Evolutionary conservation across 2,888 invertebrate genomes (phyloP).

Genomic region (Pristionchus arcanus): DNA sequence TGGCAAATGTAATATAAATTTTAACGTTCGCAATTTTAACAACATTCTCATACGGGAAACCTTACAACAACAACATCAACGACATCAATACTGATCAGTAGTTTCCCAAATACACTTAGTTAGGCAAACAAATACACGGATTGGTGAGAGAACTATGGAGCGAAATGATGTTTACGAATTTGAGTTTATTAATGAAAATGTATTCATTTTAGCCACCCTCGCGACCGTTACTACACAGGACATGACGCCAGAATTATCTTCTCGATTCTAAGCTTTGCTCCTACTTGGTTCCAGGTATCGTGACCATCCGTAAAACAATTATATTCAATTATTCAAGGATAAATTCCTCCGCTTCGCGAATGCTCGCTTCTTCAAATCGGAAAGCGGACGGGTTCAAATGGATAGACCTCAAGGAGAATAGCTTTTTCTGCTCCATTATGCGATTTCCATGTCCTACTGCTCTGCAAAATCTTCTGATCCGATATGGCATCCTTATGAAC

Average conservation of each 20-base stretch:
- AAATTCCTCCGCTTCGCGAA: background rate
- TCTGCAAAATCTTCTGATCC: no score
- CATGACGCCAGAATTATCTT: background rate
- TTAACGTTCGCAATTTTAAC: background rate
- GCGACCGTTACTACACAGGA: slow-evolving; percentile 34
- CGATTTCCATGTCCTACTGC: no score
- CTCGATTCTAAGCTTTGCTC: background rate
- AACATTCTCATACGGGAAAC: background rate
- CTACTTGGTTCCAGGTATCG: slow-evolving; percentile 39
- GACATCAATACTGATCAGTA: background rate
- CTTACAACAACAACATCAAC: background rate
- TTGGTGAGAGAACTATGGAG: background rate
- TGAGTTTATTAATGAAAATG: background rate
- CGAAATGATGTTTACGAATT: background rate
- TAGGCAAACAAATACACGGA: background rate
- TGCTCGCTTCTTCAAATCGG: background rate
- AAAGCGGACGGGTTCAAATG: background rate
- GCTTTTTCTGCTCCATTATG: no score
- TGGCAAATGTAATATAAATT: background rate
- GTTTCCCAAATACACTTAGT: background rate
- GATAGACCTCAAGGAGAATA: no score
- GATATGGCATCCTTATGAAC: no score
- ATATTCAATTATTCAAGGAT: background rate
- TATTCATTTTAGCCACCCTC: slow-evolving; percentile 2
- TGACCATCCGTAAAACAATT: background rate